Percentiles rank a stretch among this genome's conserved stretches.
phyloP scores from a whole-genome alignment of 2,797 vertebrate species.

The Dallia pectoralis region DNA sequence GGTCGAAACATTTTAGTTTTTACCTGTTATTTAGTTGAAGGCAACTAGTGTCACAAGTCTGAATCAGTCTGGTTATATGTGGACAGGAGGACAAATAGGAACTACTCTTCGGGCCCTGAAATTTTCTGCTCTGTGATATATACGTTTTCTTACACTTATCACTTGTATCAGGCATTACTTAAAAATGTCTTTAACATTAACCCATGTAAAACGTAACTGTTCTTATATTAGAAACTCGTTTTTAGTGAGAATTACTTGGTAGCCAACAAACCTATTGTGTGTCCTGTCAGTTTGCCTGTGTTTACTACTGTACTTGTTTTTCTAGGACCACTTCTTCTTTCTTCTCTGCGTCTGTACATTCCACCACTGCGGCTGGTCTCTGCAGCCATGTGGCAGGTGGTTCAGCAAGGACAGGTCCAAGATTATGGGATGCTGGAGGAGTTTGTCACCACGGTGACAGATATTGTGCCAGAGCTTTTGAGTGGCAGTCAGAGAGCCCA shows the following conservation, averaged over 20 bases:
- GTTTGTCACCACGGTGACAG: constrained; percentile 70
- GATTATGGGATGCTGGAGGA: constrained; percentile 75
- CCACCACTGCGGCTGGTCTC: constrained; percentile 70
- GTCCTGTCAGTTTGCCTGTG: not conserved
- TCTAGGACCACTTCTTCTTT: constrained; percentile 55
- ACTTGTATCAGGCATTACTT: too few relatives aligned
- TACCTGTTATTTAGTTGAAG: not conserved
- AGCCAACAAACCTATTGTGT: not conserved
- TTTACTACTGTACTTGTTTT: not conserved
- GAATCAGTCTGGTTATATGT: too few relatives aligned
- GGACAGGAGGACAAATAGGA: too few relatives aligned
- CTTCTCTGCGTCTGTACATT: constrained; percentile 68
- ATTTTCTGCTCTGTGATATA: too few relatives aligned
- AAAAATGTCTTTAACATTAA: too few relatives aligned
- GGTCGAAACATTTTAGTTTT: too few relatives aligned
- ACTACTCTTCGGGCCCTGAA: too few relatives aligned
- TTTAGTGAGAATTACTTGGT: not conserved
- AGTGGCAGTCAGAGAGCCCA: constrained; percentile 75
- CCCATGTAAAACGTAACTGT: too few relatives aligned
- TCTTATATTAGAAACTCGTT: too few relatives aligned
- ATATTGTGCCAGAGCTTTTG: constrained; percentile 70
- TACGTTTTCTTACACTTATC: too few relatives aligned
- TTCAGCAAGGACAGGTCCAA: constrained; percentile 63
- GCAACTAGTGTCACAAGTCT: too few relatives aligned
- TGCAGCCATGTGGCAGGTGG: constrained; percentile 73